Conservation (phyloP, 2,797 vertebrate genomes). For the Discoglossus pictus region DNA sequence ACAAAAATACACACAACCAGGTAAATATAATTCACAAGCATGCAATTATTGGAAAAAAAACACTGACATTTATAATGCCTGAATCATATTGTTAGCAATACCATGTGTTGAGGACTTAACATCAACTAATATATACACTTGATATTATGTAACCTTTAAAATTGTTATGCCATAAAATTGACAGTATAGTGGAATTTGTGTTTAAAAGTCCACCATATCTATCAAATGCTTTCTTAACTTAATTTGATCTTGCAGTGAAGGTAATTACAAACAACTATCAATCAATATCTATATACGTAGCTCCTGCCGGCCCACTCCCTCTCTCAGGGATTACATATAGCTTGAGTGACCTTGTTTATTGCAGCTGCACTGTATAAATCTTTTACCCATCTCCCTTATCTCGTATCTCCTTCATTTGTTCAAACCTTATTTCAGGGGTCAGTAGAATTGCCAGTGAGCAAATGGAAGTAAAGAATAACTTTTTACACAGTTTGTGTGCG, state of each 20-base stretch:
- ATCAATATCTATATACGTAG: conserved; percentile 11
- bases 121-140: too few relatives aligned
- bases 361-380: conserved; percentile 10
- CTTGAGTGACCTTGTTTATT: conserved; percentile 19
- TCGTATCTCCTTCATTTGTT: conserved; percentile 8
- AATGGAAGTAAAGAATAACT: too few relatives aligned
- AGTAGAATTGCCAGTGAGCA: too few relatives aligned
- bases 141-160: too few relatives aligned
- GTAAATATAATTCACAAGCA: too few relatives aligned
- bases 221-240: conserved; percentile 16
- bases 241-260: conserved; percentile 22
- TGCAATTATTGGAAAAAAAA: too few relatives aligned
- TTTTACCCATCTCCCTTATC: neutral
- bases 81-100: too few relatives aligned
- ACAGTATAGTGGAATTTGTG: neutral
- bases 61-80: too few relatives aligned
- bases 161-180: too few relatives aligned
- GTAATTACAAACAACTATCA: conserved; percentile 30
- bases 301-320: conserved; percentile 1
- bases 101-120: too few relatives aligned
- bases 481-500: too few relatives aligned
- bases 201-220: neutral
- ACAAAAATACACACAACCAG: too few relatives aligned
- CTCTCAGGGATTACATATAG: conserved; percentile 8
- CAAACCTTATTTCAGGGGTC: neutral